Percentiles rank a stretch among this genome's conserved stretches.
phyloP scores from a whole-genome alignment of 2,113 vertebrate species.

The Elaphurus davidianus region DNA sequence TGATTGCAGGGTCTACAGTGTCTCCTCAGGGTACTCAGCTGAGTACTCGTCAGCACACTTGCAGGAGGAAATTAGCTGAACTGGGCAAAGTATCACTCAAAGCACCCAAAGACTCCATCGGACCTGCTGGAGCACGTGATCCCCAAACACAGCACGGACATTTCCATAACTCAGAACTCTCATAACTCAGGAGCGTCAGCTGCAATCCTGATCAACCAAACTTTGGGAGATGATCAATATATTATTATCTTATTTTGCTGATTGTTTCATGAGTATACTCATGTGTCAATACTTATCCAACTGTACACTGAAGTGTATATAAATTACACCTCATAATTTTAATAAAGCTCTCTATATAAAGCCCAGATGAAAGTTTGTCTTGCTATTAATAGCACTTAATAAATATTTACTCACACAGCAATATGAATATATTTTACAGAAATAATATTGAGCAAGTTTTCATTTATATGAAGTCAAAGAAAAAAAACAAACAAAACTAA shows the following conservation, averaged over 20 bases:
- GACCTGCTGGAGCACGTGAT: fast-evolving
- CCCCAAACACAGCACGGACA: not conserved
- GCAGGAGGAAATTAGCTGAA: too few species aligned
- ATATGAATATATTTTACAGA: not conserved
- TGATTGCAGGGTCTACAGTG: too few species aligned
- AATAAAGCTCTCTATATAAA: not conserved
- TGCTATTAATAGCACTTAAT: not conserved
- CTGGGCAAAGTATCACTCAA: too few species aligned
- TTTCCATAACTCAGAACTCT: not conserved
- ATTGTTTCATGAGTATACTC: not conserved
- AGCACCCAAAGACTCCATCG: not conserved
- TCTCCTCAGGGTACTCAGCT: too few species aligned
- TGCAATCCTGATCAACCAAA: not conserved
- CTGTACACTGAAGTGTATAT: not conserved
- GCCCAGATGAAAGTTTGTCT: not conserved
- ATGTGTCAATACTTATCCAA: not conserved
- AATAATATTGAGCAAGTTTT: not conserved
- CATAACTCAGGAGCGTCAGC: not conserved
- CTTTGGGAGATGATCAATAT: not conserved
- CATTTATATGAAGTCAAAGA: not conserved
- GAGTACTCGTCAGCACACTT: not conserved
- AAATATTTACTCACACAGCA: not conserved
- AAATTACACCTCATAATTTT: not conserved
- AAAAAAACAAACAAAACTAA: not conserved
- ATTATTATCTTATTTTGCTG: not conserved